Base-by-base conservation (phyloP, 2,888 invertebrate genomes). In the Conomelus anceps region DNA sequence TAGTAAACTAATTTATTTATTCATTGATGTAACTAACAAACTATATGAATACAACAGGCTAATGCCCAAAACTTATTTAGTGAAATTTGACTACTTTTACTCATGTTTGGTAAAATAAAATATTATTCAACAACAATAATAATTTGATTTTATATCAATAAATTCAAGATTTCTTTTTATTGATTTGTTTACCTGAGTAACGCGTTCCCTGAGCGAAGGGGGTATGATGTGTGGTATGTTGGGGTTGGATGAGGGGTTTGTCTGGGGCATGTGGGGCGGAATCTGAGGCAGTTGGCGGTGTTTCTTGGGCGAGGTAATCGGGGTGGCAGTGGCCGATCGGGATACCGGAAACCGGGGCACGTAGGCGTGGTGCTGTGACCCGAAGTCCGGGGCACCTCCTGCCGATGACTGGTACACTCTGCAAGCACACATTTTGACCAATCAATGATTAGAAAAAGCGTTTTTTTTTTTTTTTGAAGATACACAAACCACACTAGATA, bases 201-300 rank as follows among this genome's bases (percentile, higher is more conserved):
- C 95, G 92, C 96, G 95, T 92, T 96, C 96, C 92, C 96, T 96
- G 91, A 96, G 94, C 88, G 87, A 22, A 17, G 24, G 86, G 11
- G 86, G 86, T 23, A 24, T 85, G 22, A 86, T 29, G 22, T 63
- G 63, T 3, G 89, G 22, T 22, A 88, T n/a, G 22, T 23, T 29
- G 34, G 22, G 22, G 22, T 87, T 22, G n/a, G 63, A 1, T 1
- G n/a, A 1, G 7, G 34, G 89, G n/a, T n/a, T n/a, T n/a, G n/a
- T n/a, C n/a, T n/a, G n/a, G 87, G 29, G 90, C 88, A 88, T 91
- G 90, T 63, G 63, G 63, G 63, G 63, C 89, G 98, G 99, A 93
- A 99, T 98, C 94, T 98, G 98, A 91, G 99, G 99, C 93, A 99
- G 95, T 94, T 99, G 98, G 91, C 99, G 95, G 91, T 99, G 95